phyloP scores from a whole-genome alignment of 1,140 invertebrate species.

The Psilanteris sp. region DNA sequence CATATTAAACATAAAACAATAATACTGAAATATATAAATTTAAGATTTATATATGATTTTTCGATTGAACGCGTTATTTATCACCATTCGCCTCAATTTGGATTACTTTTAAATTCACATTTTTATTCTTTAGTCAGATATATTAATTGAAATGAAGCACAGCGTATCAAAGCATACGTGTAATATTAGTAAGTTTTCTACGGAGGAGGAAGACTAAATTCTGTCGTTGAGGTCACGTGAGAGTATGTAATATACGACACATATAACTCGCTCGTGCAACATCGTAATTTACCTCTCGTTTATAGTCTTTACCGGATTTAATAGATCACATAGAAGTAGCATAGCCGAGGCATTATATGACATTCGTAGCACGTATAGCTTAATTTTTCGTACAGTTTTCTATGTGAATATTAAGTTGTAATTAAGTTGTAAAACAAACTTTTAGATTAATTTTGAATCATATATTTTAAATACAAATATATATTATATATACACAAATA shows the following conservation, averaged over 20 bases:
- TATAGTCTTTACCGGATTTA: slow-evolving; percentile 66
- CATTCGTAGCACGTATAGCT: slow-evolving; percentile 37
- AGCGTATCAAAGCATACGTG: slow-evolving; percentile 21
- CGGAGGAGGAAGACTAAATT: slow-evolving; percentile 60
- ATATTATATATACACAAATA: too few relatives aligned
- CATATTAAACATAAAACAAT: too few relatives aligned
- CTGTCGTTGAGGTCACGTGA: slow-evolving; percentile 58
- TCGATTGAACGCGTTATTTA: too few relatives aligned
- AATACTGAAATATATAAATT: too few relatives aligned
- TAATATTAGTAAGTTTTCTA: slow-evolving; percentile 49
- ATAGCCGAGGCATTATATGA: slow-evolving; percentile 39
- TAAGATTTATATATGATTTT: too few relatives aligned
- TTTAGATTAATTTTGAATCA: too few relatives aligned
- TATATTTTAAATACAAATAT: too few relatives aligned
- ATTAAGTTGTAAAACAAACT: too few relatives aligned
- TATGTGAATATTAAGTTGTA: too few relatives aligned
- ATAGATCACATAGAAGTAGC: slow-evolving; percentile 60
- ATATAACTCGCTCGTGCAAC: slow-evolving; percentile 59
- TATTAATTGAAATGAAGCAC: slow-evolving; percentile 6
- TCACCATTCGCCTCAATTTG: too few relatives aligned
- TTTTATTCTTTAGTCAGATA: too few relatives aligned
- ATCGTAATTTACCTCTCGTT: slow-evolving; percentile 67
- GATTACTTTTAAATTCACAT: too few relatives aligned
- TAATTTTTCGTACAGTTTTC: slow-evolving; percentile 27
- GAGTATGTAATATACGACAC: slow-evolving; percentile 56